Evolutionary conservation across 2,113 vertebrate genomes (phyloP).

Genomic region (Natator depressus): DNA sequence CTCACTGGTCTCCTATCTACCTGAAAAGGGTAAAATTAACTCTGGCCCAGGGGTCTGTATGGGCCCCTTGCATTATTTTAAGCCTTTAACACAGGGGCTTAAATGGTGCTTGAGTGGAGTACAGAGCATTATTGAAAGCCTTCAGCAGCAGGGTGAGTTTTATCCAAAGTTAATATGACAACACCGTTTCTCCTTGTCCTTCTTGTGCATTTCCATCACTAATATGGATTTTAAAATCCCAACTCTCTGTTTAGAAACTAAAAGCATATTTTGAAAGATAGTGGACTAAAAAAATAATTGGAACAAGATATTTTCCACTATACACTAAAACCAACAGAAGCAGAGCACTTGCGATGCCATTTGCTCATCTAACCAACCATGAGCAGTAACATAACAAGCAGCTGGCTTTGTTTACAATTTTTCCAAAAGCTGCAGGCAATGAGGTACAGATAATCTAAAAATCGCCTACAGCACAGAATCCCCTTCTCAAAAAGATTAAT

Average conservation of each 20-base stretch:
- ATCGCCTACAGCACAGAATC: conserved; percentile 62
- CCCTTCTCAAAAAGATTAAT: conserved; percentile 67
- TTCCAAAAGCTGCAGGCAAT: conserved; percentile 67
- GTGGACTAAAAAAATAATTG: conserved; percentile 17
- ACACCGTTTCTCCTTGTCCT: neutral
- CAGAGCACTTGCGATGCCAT: conserved; percentile 60
- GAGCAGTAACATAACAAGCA: conserved; percentile 68
- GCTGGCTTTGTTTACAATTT: conserved; percentile 74
- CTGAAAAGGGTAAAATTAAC: neutral
- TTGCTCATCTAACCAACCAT: conserved; percentile 69
- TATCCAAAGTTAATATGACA: neutral
- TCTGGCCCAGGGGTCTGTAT: neutral
- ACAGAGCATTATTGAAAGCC: fast-evolving
- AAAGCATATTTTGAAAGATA: neutral
- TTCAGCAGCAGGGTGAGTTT: neutral
- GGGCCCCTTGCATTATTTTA: neutral
- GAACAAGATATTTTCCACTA: conserved; percentile 35
- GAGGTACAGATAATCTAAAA: conserved; percentile 64
- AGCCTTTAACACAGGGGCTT: neutral
- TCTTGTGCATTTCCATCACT: neutral
- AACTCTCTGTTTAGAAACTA: neutral
- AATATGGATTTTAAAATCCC: neutral
- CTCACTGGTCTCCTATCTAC: neutral
- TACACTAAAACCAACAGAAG: conserved; percentile 44
- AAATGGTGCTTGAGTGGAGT: neutral